These are phyloP conservation scores for Aphelenchoides fujianensis DNA, from an alignment of 1,140 invertebrate genomes.

Conservation along the genomic window DNA sequence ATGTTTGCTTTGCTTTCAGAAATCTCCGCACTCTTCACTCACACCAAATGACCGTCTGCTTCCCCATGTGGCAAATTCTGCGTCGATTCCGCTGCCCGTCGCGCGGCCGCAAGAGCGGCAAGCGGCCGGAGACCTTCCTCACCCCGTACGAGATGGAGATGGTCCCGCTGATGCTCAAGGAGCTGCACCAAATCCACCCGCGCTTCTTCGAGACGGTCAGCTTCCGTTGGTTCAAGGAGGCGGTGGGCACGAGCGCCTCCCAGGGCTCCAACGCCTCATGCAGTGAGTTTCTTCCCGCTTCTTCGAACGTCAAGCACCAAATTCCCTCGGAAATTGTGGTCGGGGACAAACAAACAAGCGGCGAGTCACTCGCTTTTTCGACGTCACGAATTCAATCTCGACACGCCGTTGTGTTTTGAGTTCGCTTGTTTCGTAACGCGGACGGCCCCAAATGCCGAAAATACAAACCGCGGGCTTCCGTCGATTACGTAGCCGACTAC, in stretches of 20 bases:
- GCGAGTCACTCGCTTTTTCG: no score
- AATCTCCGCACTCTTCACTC: no score
- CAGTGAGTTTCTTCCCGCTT: slow-evolving; percentile 17
- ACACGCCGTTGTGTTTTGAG: no score
- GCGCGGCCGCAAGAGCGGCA: slow-evolving; percentile 19
- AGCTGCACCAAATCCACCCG: slow-evolving; percentile 37
- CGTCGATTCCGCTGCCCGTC: slow-evolving; percentile 29
- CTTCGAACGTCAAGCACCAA: no score
- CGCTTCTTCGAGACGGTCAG: slow-evolving; percentile 56
- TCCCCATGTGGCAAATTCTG: slow-evolving; percentile 10
- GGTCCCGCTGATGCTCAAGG: slow-evolving; percentile 49
- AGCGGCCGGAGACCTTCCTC: slow-evolving; percentile 32
- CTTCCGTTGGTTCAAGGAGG: slow-evolving; percentile 36
- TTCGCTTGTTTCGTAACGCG: no score
- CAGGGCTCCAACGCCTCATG: background rate
- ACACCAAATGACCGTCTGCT: slow-evolving; percentile 2
- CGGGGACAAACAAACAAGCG: no score
- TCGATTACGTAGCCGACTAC: background rate
- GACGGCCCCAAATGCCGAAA: background rate
- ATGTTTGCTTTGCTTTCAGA: no score
- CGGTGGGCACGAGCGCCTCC: background rate
- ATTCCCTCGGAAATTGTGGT: no score
- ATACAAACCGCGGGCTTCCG: background rate
- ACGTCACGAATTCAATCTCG: no score
- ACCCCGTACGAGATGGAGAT: slow-evolving; percentile 44